Evolutionary conservation across 2,888 invertebrate genomes (phyloP).

Genomic region (Seira musarum): DNA sequence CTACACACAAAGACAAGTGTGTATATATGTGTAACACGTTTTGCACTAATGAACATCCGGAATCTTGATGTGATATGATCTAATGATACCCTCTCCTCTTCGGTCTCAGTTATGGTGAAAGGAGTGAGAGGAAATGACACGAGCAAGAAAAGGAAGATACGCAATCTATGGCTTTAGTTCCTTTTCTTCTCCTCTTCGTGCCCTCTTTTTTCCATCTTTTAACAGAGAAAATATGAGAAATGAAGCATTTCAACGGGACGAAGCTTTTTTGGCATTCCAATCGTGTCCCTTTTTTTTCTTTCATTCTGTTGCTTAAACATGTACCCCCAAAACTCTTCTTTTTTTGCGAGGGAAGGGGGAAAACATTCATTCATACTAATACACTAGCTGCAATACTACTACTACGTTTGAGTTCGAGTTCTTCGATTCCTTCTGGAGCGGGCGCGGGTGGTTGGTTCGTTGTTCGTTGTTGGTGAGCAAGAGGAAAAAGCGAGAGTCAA

Average conservation of each 20-base stretch:
- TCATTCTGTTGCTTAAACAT: conserved; percentile 39
- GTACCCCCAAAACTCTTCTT: conserved; percentile 9
- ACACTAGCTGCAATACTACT: too few species aligned
- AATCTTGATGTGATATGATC: conserved; percentile 61
- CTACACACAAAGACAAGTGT: background rate
- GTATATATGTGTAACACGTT: conserved; percentile 57
- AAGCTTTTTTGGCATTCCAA: conserved; percentile 53
- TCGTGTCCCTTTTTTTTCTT: conserved; percentile 30
- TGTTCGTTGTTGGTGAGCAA: too few species aligned
- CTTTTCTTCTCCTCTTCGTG: conserved; percentile 23
- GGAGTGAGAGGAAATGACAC: conserved; percentile 50
- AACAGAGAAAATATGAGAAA: conserved; percentile 57
- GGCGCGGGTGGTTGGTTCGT: too few species aligned
- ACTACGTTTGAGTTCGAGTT: too few species aligned
- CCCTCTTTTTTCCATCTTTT: conserved; percentile 16
- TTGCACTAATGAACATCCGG: conserved; percentile 63
- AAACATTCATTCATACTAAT: background rate
- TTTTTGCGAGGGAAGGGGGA: background rate
- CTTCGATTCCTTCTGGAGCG: too few species aligned
- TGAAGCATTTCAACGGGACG: conserved; percentile 60
- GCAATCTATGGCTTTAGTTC: background rate
- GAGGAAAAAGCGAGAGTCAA: conserved; percentile 34
- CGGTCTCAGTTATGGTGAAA: conserved; percentile 40
- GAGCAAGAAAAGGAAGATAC: conserved; percentile 37
- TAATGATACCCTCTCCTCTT: conserved; percentile 54